These are phyloP conservation scores for Diachasma alloeum DNA, from an alignment of 1,140 invertebrate species.

Conservation along the genomic window DNA sequence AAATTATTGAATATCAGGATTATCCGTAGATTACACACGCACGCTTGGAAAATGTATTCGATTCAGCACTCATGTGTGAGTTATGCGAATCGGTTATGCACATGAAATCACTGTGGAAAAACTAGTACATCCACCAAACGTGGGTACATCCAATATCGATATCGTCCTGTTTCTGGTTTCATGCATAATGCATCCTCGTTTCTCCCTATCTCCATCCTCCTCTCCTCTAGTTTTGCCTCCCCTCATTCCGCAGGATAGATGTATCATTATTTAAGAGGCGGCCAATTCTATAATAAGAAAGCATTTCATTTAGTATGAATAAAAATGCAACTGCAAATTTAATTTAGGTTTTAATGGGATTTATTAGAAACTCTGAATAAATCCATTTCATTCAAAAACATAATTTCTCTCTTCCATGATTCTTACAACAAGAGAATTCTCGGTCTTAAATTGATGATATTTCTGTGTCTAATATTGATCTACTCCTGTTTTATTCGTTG, in stretches of 20 bases:
- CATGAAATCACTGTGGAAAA: slow-evolving; percentile 3
- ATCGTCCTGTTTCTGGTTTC: background rate
- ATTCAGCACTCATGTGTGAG: background rate
- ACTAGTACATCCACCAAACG: background rate
- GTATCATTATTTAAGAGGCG: slow-evolving; percentile 19
- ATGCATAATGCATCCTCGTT: slow-evolving; percentile 25
- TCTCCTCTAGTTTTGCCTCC: background rate
- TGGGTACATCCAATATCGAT: slow-evolving; percentile 5
- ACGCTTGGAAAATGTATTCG: background rate
- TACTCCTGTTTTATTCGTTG: no score
- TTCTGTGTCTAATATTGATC: no score
- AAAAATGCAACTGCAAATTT: no score
- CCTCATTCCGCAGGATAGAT: background rate
- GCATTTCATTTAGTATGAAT: no score
- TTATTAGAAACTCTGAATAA: no score
- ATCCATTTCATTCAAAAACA: no score
- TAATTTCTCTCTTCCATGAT: no score
- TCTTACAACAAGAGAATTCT: no score
- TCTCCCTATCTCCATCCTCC: background rate
- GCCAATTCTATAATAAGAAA: no score
- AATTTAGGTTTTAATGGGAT: no score
- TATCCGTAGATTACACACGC: background rate
- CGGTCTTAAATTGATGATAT: no score
- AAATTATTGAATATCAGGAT: background rate
- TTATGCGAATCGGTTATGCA: background rate